Percentiles rank a stretch among this genome's conserved stretches.
These are phyloP conservation scores for Sphaeramia orbicularis DNA, from an alignment of 2,797 vertebrate genomes.

Conservation along the genomic window DNA sequence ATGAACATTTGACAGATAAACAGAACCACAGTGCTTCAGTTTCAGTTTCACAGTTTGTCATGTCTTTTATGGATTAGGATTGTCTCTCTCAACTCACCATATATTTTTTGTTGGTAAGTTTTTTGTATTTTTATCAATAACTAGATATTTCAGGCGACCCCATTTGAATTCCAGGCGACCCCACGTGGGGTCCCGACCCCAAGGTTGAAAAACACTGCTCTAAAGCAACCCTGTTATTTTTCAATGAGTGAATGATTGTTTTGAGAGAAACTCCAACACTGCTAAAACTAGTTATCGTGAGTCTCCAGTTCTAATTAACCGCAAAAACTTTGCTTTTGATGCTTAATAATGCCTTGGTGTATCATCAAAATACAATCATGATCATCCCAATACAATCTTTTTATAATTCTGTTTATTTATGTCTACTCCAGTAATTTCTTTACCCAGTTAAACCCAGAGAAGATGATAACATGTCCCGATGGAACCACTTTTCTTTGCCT, in stretches of 20 bases:
- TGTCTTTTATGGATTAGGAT: too few species aligned
- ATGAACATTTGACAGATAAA: too few species aligned
- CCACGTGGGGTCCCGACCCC: too few species aligned
- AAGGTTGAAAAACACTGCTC: too few species aligned
- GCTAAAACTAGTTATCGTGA: conserved; percentile 32
- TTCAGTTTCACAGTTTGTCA: too few species aligned
- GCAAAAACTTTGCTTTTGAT: conserved; percentile 60
- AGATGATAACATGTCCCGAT: conserved; percentile 75
- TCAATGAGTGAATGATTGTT: conserved; percentile 26
- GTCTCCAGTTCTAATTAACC: conserved; percentile 65
- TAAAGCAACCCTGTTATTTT: conserved; percentile 45
- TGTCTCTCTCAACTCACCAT: too few species aligned
- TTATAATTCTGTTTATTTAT: conserved; percentile 74
- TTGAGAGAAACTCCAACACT: conserved; percentile 20
- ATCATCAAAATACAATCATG: conserved; percentile 58
- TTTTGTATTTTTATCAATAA: too few species aligned
- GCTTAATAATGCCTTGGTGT: conserved; percentile 73
- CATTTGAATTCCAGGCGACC: too few species aligned
- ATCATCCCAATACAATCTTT: conserved; percentile 53
- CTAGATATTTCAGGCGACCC: too few species aligned
- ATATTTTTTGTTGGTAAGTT: too few species aligned
- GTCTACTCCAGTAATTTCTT: conserved; percentile 67
- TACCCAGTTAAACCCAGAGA: conserved; percentile 75
- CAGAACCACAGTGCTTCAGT: too few species aligned
- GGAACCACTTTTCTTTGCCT: conserved; percentile 76